Evolutionary conservation across 2,888 invertebrate species (phyloP), one percentile per base, ranked within the genome.

Genomic region (Chrysotoxum bicinctum): DNA sequence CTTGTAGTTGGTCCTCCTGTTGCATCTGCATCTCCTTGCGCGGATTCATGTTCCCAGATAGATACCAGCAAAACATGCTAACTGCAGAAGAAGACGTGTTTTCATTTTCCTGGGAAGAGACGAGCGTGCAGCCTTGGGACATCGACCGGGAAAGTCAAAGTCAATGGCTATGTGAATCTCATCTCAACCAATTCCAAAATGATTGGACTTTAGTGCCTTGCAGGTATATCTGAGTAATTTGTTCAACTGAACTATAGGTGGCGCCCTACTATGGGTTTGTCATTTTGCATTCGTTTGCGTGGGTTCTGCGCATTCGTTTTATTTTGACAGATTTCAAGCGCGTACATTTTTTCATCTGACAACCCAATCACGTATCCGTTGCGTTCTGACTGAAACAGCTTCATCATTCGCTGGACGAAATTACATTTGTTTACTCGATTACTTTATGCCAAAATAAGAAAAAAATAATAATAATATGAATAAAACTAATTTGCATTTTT

Each of bases 351-450:
- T 56, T 10, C 30, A 64, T 64, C 45, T 69, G 48, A 77, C 69
- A 85, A 73, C 77, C 85, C 54, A 81, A 81, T 81, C 85, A 85
- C 85, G 85, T 85, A 81, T 69, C 76, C 30, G 69, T 85, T 69
- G 72, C 30, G 69, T 85, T 81, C 64, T 77, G 84, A 81, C 76
- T 77, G 69, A 69, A 69, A 85, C 85, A 81, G 73, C 85, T 85
- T 85, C 72, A 85, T 85, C 85, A 77, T 77, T 76, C 70, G 16
- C 40, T 72, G 80, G 60, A 43, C 75, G 80, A 81, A 76, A 77
- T 80, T 85, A 85, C 81, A 85, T 85, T 85, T 76, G 81, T 85
- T 80, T 73, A 73, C 58, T 69, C 69, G 72, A 81, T 84, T 75
- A 68, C 60, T 68, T n/a, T 58, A 52, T 75, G 19, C 81, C 76